Percentiles rank a stretch among this genome's conserved stretches.
Evolutionary conservation across 2,797 vertebrate genomes (phyloP).

Genomic region (Brachyalestes nurse): DNA sequence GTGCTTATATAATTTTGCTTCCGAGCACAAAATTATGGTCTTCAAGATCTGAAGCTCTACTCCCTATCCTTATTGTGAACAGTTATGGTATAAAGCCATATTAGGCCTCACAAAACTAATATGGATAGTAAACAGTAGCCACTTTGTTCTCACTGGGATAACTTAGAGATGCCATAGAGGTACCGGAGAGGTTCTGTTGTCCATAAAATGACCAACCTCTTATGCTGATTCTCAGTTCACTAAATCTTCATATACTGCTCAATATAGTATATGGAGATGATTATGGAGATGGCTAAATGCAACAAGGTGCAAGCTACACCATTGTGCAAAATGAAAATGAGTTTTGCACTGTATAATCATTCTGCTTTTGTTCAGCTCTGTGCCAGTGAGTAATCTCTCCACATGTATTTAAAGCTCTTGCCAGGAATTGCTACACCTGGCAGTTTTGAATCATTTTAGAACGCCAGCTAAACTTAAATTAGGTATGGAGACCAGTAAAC

Average conservation of each 20-base stretch:
- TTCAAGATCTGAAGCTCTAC: not conserved
- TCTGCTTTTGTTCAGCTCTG: slow-evolving; percentile 25
- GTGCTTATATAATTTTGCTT: not conserved
- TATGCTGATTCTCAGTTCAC: too few relatives aligned
- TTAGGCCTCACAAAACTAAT: not conserved
- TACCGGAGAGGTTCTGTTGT: not conserved
- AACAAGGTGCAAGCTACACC: slow-evolving; percentile 3
- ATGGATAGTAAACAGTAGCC: not conserved
- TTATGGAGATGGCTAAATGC: not conserved
- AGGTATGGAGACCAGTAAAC: not conserved
- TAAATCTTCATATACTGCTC: not conserved
- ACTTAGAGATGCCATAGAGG: not conserved
- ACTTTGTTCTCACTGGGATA: not conserved
- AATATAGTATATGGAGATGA: not conserved
- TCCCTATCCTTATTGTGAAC: not conserved
- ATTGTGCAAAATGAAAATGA: slow-evolving; percentile 23
- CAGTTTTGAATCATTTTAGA: not conserved
- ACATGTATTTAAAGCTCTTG: slow-evolving; percentile 4
- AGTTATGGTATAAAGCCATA: not conserved
- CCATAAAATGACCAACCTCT: not conserved
- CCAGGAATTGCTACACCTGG: slow-evolving; percentile 13
- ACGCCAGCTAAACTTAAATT: slow-evolving; percentile 3
- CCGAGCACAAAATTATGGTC: not conserved
- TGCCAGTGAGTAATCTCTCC: slow-evolving; percentile 1
- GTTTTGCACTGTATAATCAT: slow-evolving; percentile 27